Evolutionary conservation across 2,797 vertebrate species (phyloP).

Genomic region (Brachyrhaphis roseni): DNA sequence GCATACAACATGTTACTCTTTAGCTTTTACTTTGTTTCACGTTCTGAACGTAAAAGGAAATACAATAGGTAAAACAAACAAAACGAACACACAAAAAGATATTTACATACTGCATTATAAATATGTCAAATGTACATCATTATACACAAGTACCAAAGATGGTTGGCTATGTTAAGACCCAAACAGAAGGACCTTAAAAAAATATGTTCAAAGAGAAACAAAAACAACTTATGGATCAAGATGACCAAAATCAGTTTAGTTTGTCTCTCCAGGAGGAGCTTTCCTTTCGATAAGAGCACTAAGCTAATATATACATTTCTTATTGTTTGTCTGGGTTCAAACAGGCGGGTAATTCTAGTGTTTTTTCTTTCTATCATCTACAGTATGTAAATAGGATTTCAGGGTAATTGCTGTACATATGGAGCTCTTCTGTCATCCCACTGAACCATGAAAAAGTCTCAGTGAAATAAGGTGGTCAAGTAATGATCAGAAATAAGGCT

Average conservation of each 20-base stretch:
- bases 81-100: slow-evolving; percentile 67
- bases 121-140: slow-evolving; percentile 91
- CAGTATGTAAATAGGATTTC: slow-evolving; percentile 51
- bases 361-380: slow-evolving; percentile 48
- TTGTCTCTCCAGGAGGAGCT: slow-evolving; percentile 60
- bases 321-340: slow-evolving; percentile 40
- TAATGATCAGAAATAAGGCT: slow-evolving; percentile 66
- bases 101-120: slow-evolving; percentile 91
- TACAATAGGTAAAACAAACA: slow-evolving; percentile 70
- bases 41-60: slow-evolving; percentile 74
- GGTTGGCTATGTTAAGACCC: slow-evolving; percentile 71
- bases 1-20: slow-evolving; percentile 83
- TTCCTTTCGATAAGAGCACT: slow-evolving; percentile 60
- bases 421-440: slow-evolving; percentile 48
- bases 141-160: slow-evolving; percentile 86
- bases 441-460: slow-evolving; percentile 52
- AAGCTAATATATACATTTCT: slow-evolving; percentile 72
- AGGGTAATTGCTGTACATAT: slow-evolving; percentile 54
- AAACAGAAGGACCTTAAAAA: slow-evolving; percentile 79
- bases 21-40: slow-evolving; percentile 79
- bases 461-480: slow-evolving; percentile 55
- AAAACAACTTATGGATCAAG: slow-evolving; percentile 57
- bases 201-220: slow-evolving; percentile 69
- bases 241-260: slow-evolving; percentile 65
- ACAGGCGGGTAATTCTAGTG: slow-evolving; percentile 59